Conservation (phyloP, 1,140 invertebrate genomes). For the Sipha flava region DNA sequence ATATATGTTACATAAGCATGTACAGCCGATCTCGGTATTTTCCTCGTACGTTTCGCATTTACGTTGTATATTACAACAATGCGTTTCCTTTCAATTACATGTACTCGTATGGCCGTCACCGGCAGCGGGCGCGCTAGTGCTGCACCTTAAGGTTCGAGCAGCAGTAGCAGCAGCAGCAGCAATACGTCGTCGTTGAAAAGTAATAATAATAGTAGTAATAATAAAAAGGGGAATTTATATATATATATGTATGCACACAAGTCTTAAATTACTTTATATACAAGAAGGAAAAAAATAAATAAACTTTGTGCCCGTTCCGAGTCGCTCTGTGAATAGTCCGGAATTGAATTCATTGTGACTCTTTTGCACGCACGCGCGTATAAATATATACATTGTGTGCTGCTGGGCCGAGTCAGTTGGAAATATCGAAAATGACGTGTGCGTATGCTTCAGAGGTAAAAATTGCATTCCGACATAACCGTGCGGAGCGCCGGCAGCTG, state of each 20-base stretch:
- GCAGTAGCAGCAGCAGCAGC: too few relatives aligned
- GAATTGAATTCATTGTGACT: constrained; percentile 23
- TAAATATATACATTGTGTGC: neutral
- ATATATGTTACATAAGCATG: neutral
- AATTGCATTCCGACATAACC: neutral
- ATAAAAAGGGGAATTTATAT: neutral
- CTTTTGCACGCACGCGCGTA: neutral
- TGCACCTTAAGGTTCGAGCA: neutral
- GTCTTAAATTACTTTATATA: neutral
- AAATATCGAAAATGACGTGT: constrained; percentile 12
- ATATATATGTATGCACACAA: neutral
- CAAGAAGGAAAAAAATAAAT: neutral
- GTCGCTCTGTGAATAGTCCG: constrained; percentile 9
- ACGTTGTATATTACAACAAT: too few relatives aligned
- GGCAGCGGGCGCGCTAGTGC: neutral
- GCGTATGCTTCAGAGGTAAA: neutral
- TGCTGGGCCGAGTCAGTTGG: too few relatives aligned
- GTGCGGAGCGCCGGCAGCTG: neutral
- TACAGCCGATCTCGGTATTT: neutral
- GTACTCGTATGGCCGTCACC: neutral
- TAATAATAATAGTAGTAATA: neutral
- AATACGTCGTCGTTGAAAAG: neutral
- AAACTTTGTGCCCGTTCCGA: constrained; percentile 9
- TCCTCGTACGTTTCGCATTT: neutral
- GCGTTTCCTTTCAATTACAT: neutral